These are phyloP conservation scores for Plectropomus leopardus DNA, from an alignment of 2,113 vertebrate species.

Conservation along the genomic window DNA sequence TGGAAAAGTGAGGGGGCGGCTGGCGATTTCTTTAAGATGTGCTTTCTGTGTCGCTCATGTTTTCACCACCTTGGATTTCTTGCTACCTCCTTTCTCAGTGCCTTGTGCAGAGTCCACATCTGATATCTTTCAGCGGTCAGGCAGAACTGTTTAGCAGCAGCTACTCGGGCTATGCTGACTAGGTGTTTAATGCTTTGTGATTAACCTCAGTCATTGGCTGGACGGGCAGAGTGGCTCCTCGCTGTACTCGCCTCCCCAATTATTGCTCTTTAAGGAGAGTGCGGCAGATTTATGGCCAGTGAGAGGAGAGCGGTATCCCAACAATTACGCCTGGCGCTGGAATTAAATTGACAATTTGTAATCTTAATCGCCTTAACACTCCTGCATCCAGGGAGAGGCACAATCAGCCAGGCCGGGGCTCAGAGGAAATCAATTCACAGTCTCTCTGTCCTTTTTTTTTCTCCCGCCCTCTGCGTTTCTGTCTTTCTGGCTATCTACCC, in stretches of 20 bases:
- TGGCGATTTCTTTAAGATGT: constrained; percentile 25
- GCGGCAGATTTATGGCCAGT: constrained; percentile 71
- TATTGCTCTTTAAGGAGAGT: constrained; percentile 75
- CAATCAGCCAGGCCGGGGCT: constrained; percentile 73
- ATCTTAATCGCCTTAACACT: constrained; percentile 77
- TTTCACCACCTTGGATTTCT: constrained; percentile 21
- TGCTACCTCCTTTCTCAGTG: background rate
- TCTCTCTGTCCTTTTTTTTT: constrained; percentile 39
- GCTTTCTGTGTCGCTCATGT: constrained; percentile 19
- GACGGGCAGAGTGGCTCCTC: constrained; percentile 39
- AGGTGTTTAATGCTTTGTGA: constrained; percentile 67
- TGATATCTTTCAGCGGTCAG: constrained; percentile 15
- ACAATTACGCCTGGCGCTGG: constrained; percentile 72
- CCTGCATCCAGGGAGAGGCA: constrained; percentile 61
- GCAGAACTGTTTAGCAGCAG: constrained; percentile 25
- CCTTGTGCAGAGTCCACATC: constrained; percentile 36
- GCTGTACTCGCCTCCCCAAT: constrained; percentile 56
- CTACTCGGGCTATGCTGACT: constrained; percentile 49
- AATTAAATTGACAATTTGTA: constrained; percentile 84
- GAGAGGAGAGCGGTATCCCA: constrained; percentile 66
- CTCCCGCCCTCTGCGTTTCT: background rate
- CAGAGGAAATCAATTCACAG: constrained; percentile 77
- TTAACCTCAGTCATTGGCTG: constrained; percentile 63
- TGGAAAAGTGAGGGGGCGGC: background rate
- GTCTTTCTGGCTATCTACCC: background rate